Evolutionary conservation across 2,113 vertebrate genomes (phyloP).

Genomic region (Colaptes auratus): DNA sequence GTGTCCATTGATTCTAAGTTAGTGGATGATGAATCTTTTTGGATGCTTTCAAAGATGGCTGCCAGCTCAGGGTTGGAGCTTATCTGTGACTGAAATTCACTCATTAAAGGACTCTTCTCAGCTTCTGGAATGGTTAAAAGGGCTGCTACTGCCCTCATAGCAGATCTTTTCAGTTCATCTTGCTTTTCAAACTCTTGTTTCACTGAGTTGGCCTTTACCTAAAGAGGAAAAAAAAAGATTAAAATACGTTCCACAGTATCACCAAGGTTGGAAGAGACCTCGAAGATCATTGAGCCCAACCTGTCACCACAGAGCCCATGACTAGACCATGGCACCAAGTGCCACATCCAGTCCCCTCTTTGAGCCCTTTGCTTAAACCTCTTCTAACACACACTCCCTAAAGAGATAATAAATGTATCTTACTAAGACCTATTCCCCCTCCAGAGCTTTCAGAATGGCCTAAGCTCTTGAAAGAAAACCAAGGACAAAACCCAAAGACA

Average conservation of each 20-base stretch:
- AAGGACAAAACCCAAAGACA: too few species aligned
- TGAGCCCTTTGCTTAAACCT: neutral
- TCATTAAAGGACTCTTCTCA: slow-evolving; percentile 98
- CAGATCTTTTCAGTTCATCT: slow-evolving; percentile 96
- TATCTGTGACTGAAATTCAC: slow-evolving; percentile 99
- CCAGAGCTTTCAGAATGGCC: too few species aligned
- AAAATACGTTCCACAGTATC: too few species aligned
- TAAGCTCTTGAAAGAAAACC: too few species aligned
- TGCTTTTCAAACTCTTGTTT: slow-evolving; percentile 99
- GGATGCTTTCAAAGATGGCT: slow-evolving; percentile 98
- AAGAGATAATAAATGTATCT: too few species aligned
- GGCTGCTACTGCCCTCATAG: slow-evolving; percentile 97
- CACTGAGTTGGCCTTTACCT: slow-evolving; percentile 99
- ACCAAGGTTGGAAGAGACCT: too few species aligned
- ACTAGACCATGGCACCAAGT: too few species aligned
- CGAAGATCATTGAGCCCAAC: too few species aligned
- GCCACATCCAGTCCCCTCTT: too few species aligned
- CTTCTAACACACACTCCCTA: neutral
- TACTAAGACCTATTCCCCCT: too few species aligned
- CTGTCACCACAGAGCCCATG: too few species aligned
- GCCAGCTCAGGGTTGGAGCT: slow-evolving; percentile 98
- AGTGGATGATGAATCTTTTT: slow-evolving; percentile 96
- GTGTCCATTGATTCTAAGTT: slow-evolving; percentile 99
- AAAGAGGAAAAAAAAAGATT: neutral
- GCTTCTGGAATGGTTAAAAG: slow-evolving; percentile 98